Evolutionary conservation across 2,797 vertebrate genomes (phyloP).

Genomic region (Sebastes elongatus): DNA sequence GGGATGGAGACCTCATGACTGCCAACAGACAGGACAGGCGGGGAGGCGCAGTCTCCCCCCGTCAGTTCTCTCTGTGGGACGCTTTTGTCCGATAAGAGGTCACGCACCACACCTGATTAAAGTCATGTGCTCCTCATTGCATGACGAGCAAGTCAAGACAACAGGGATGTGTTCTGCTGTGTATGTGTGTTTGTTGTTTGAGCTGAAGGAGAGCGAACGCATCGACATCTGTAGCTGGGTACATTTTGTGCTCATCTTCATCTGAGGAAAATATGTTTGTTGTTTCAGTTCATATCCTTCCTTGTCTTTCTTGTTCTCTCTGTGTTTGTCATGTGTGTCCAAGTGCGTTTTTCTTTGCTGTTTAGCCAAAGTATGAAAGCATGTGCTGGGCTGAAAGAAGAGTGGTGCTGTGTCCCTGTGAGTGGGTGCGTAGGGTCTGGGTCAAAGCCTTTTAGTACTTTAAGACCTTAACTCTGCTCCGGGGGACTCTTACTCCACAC

Average conservation of each 20-base stretch:
- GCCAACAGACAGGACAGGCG: slow-evolving; percentile 47
- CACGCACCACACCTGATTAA: slow-evolving; percentile 71
- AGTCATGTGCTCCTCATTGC: slow-evolving; percentile 80
- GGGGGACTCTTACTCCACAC: slow-evolving; percentile 60
- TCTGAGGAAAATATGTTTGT: slow-evolving; percentile 11
- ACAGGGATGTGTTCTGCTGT: slow-evolving; percentile 62
- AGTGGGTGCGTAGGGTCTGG: slow-evolving; percentile 72
- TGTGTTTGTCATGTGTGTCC: slow-evolving; percentile 25
- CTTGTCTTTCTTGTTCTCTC: slow-evolving; percentile 25
- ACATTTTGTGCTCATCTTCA: slow-evolving; percentile 37
- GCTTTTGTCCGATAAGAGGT: slow-evolving; percentile 79
- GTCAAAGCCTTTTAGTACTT: slow-evolving; percentile 70
- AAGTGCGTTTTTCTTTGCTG: slow-evolving; percentile 19
- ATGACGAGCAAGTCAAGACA: slow-evolving; percentile 61
- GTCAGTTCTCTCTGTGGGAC: slow-evolving; percentile 67
- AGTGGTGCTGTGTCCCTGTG: slow-evolving; percentile 50
- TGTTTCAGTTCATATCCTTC: background rate
- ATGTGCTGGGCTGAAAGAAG: slow-evolving; percentile 39
- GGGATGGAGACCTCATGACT: slow-evolving; percentile 79
- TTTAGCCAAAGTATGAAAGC: slow-evolving; percentile 42
- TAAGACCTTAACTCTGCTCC: slow-evolving; percentile 67
- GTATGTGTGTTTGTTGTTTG: background rate
- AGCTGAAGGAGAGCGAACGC: background rate
- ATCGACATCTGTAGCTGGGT: slow-evolving; percentile 10
- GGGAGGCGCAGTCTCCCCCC: slow-evolving; percentile 41